Percentiles rank a stretch among this genome's conserved stretches.
phyloP scores from a whole-genome alignment of 2,113 vertebrate species.

The Acinonyx jubatus region DNA sequence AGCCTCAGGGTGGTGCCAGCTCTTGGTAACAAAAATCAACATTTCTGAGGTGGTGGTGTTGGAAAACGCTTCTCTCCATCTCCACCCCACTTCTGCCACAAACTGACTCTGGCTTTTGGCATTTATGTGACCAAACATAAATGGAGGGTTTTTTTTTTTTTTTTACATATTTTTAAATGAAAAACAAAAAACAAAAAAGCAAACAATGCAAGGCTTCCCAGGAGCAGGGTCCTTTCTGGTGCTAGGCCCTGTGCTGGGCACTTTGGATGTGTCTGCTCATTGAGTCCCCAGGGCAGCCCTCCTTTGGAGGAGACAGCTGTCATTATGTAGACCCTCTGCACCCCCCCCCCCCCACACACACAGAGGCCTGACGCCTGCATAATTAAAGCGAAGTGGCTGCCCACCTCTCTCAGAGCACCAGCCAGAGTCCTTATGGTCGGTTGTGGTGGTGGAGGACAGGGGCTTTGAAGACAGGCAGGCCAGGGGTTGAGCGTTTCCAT shows the following conservation, averaged over 20 bases:
- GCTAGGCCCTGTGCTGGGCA: too few relatives aligned
- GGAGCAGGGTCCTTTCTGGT: not conserved
- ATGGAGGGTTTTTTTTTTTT: not conserved
- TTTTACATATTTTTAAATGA: not conserved
- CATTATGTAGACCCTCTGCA: not conserved
- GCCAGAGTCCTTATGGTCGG: not conserved
- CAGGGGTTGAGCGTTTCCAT: not conserved
- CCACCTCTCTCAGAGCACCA: not conserved
- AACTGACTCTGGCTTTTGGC: not conserved
- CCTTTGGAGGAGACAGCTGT: not conserved
- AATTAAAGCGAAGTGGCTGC: not conserved
- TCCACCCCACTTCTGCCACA: not conserved
- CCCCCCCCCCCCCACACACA: too few relatives aligned
- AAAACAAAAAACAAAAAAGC: too few relatives aligned
- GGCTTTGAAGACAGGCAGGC: not conserved
- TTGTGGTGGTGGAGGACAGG: too few relatives aligned
- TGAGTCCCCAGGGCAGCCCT: not conserved
- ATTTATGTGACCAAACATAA: not conserved
- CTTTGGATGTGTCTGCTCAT: not conserved
- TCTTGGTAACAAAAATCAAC: not conserved
- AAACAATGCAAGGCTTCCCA: not conserved
- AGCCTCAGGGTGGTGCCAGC: not conserved
- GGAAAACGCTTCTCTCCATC: not conserved
- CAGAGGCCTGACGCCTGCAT: not conserved
- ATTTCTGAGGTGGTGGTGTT: not conserved